Conservation (phyloP, 2,797 vertebrate species). For the Kryptolebias ocellatus region DNA sequence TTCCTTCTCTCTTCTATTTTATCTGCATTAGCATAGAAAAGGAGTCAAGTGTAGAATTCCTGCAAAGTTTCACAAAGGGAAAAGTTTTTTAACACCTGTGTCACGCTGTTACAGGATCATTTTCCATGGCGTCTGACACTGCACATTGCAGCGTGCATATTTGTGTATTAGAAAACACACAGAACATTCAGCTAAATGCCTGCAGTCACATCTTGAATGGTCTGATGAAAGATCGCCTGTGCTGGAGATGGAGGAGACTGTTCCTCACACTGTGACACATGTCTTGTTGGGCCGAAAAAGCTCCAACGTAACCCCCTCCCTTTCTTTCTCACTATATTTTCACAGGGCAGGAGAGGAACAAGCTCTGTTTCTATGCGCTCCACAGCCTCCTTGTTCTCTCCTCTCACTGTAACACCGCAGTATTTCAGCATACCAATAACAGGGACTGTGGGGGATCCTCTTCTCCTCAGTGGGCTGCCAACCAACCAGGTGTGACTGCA, state of each 20-base stretch:
- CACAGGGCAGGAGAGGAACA: conserved; percentile 57
- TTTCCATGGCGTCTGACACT: conserved; percentile 32
- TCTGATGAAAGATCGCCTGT: conserved; percentile 42
- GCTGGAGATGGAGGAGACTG: conserved; percentile 53
- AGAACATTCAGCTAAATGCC: conserved; percentile 45
- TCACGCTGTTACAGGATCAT: conserved; percentile 24
- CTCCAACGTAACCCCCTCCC: conserved; percentile 21
- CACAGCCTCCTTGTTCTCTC: conserved; percentile 75
- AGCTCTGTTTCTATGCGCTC: conserved; percentile 78
- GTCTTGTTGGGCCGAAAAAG: conserved; percentile 71
- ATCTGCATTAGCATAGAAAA: conserved; percentile 50
- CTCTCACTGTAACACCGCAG: conserved; percentile 64
- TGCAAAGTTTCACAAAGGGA: conserved; percentile 47
- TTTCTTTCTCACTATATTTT: conserved; percentile 46
- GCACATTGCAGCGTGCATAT: conserved; percentile 20
- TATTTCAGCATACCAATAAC: conserved; percentile 80
- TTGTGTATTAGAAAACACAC: conserved; percentile 52
- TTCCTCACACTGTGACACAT: conserved; percentile 75
- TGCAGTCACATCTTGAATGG: conserved; percentile 46
- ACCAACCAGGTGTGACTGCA: conserved; percentile 81
- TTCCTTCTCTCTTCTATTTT: conserved; percentile 15
- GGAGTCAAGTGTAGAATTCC: conserved; percentile 29
- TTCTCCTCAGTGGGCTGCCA: conserved; percentile 56
- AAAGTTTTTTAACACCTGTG: conserved; percentile 58
- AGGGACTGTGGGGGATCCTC: conserved; percentile 69